Evolutionary conservation across 2,888 invertebrate species (phyloP).

Genomic region (Erebia ligea): DNA sequence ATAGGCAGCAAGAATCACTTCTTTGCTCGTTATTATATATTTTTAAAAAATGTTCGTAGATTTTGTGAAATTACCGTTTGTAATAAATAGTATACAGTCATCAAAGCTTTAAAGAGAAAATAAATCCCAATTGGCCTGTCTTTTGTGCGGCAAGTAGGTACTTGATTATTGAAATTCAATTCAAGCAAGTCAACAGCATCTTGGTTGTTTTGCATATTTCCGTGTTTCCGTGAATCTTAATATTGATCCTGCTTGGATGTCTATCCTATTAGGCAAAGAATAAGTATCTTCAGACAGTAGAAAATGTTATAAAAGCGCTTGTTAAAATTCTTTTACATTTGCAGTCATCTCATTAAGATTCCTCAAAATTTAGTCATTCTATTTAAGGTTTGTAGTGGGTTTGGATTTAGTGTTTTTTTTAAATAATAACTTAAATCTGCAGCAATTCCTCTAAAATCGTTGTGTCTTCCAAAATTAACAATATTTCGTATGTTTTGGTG

Average conservation of each 20-base stretch:
- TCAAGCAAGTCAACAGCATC: too few relatives aligned
- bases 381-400: not conserved
- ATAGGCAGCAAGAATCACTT: too few relatives aligned
- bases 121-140: not conserved
- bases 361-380: slow-evolving; percentile 23
- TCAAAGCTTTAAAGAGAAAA: not conserved
- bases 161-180: not conserved
- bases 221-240: slow-evolving; percentile 5
- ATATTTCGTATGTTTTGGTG: too few relatives aligned
- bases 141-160: not conserved
- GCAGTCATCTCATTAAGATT: slow-evolving; percentile 49
- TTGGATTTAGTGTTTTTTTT: not conserved
- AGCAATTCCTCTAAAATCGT: too few relatives aligned
- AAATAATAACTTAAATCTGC: not conserved
- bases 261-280: slow-evolving; percentile 25
- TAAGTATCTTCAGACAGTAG: slow-evolving; percentile 27
- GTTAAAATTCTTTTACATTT: slow-evolving; percentile 72
- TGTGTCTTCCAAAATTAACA: too few relatives aligned
- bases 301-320: slow-evolving; percentile 68
- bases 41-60: too few relatives aligned
- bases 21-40: too few relatives aligned
- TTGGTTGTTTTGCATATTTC: not conserved
- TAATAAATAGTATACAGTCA: not conserved
- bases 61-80: too few relatives aligned
- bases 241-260: slow-evolving; percentile 12